Base-by-base conservation (phyloP, 2,113 vertebrate species). In the Shinisaurus crocodilurus region DNA sequence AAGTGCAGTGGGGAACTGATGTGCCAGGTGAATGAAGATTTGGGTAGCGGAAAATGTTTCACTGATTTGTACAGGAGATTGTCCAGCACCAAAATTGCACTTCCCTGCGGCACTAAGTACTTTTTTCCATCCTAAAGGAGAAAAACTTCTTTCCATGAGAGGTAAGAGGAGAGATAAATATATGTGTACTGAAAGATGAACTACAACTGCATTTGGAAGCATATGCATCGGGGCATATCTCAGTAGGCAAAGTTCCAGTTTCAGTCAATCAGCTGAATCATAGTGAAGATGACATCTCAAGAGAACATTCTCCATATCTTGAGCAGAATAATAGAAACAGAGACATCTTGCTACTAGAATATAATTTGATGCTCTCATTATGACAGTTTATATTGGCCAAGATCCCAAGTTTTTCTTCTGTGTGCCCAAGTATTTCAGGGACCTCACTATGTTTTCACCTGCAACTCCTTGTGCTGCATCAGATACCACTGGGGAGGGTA, bases 111-210 rank as follows among this genome's bases (percentile, higher is more conserved):
- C 43, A 15, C 6, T 82, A 70, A 60, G 3, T 65, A 84, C 48
- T 92, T 90, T 92, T 88, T 34, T 87, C 86, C 25, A 50, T 48
- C 0, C 18, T 18, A 87, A 82, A 75, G 63, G 67, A 87, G 32
- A 87, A 60, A 34, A 91, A 50, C 1, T 1, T 29, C 37, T 29
- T 48, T 37, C 67, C 16, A 72, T 3, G 27, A 1, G 50, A 10
- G 32, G 32, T 60, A 50, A 18, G 69, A 86, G 45, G 5, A 45
- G 3, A 27, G 20, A n/a, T n/a, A 89, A 76, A 8, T 27, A 8
- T 27, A 84, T 82, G 54, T 92, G 57, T 70, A 45, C 77, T 86
- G 86, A 92, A 92, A 91, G 89, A 89, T 32, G 83, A 89, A 82
- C 25, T 92, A 76, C 25, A 86, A 10, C 63, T 48, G 1, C 32